Evolutionary conservation across 2,113 vertebrate species (phyloP), one percentile per base, ranked within the genome.

Genomic region (Panthera leo): DNA sequence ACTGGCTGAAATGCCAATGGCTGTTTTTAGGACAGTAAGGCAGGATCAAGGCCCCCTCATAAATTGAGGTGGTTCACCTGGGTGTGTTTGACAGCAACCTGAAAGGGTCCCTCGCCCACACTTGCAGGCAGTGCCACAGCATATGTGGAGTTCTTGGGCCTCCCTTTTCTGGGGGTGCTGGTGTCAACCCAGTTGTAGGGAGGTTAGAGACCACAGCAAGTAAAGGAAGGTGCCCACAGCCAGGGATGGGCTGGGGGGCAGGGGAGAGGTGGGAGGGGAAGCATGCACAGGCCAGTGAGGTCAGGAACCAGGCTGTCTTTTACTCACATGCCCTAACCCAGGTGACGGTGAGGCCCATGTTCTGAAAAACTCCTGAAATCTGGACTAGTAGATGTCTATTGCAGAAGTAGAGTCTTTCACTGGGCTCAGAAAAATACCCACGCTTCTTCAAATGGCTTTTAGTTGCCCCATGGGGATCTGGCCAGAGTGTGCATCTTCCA

Each of bases 31-130:
- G 34, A 42, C 39, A 39, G 25, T 1, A 16, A 39, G 2, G 61
- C 36, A 34, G 73, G 36, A 29, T 6, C 16, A 68, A 70, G 25
- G 55, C 55, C 55, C 34, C 27, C 78, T 39, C 45, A 8, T 8
- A n/a, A 21, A 7, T 21, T 0, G 4, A 85, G n/a, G 29, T 2
- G 2, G 23, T 36, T 80, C 21, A 21, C 21, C 5, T n/a, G 39
- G 16, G n/a, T 29, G 1, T 55, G 9, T 5, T 2, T 3, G 14
- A 31, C 1, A 61, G 27, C 2, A 9, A 4, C 78, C 18, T 65
- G 51, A 25, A 48, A 90, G 83, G 15, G 8, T 13, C 36, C 31
- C n/a, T 29, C 1, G 7, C 29, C 5, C 19, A 27, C 8, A 0
- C 29, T 1, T 34, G 67, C 34, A 78, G 63, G 23, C 48, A 67